Evolutionary conservation across 2,888 invertebrate genomes (phyloP).

Genomic region (Pyrocoelia pectoralis): DNA sequence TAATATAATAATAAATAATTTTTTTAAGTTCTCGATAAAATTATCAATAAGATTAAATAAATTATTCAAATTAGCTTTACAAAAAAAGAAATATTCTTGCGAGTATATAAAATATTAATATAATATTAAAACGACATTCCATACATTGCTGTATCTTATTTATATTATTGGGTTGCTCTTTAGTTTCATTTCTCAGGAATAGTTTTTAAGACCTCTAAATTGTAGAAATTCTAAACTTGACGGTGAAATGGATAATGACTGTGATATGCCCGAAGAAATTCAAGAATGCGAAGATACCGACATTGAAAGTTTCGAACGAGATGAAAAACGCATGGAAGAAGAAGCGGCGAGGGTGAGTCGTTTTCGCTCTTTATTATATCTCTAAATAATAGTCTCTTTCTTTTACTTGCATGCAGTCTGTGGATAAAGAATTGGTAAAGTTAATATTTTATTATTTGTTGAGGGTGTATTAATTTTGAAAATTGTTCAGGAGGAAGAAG

Average conservation of each 20-base stretch:
- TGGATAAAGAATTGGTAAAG: conserved; percentile 57
- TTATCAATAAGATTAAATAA: no score
- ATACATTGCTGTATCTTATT: no score
- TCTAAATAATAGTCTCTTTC: neutral
- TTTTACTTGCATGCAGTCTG: conserved; percentile 49
- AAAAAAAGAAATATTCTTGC: no score
- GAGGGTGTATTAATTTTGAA: neutral
- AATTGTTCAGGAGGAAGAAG: conserved; percentile 60
- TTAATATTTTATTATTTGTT: neutral
- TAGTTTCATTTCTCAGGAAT: no score
- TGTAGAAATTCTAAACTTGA: conserved; percentile 43
- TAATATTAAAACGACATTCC: no score
- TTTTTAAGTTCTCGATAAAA: no score
- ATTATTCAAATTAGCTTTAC: no score
- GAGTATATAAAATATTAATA: no score
- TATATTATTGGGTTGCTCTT: no score
- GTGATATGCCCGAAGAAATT: conserved; percentile 56
- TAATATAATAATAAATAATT: no score
- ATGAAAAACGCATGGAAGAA: conserved; percentile 62
- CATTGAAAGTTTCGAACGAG: conserved; percentile 64
- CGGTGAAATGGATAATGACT: conserved; percentile 54
- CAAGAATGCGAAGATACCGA: conserved; percentile 56
- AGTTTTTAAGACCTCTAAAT: no score
- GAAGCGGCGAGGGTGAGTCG: conserved; percentile 59
- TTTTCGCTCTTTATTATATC: neutral